These are phyloP conservation scores for Polyommatus iphigenia DNA, from an alignment of 2,888 invertebrate genomes.

Conservation along the genomic window DNA sequence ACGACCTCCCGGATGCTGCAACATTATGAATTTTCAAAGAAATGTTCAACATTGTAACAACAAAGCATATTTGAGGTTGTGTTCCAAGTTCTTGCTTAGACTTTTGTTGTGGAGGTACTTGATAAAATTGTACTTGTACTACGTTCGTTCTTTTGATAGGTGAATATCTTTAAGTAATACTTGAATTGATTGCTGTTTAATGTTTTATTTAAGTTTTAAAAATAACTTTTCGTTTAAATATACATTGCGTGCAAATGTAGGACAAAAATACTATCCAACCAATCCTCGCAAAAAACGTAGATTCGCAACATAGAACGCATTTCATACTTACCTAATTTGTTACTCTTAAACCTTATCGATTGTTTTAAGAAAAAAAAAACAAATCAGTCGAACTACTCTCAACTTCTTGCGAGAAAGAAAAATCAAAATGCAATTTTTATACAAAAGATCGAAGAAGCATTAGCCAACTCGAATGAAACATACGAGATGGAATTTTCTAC, in stretches of 20 bases:
- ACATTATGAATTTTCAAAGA: conserved; percentile 31
- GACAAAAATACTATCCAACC: too few relatives aligned
- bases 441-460: not conserved
- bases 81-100: not conserved
- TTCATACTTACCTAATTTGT: too few relatives aligned
- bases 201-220: too few relatives aligned
- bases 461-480: not conserved
- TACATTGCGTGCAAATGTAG: too few relatives aligned
- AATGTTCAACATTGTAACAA: conserved; percentile 25
- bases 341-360: too few relatives aligned
- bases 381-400: too few relatives aligned
- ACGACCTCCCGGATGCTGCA: conserved; percentile 59
- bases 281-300: too few relatives aligned
- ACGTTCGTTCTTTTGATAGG: not conserved
- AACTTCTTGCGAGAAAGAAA: too few relatives aligned
- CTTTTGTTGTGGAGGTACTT: not conserved
- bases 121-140: not conserved
- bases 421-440: not conserved
- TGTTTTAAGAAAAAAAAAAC: too few relatives aligned
- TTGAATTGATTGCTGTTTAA: not conserved
- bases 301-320: too few relatives aligned
- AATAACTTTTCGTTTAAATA: too few relatives aligned
- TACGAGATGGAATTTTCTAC: not conserved
- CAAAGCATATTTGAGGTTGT: conserved; percentile 3
- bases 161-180: not conserved